Evolutionary conservation across 2,113 vertebrate species (phyloP).

Genomic region (Enhydra lutris): DNA sequence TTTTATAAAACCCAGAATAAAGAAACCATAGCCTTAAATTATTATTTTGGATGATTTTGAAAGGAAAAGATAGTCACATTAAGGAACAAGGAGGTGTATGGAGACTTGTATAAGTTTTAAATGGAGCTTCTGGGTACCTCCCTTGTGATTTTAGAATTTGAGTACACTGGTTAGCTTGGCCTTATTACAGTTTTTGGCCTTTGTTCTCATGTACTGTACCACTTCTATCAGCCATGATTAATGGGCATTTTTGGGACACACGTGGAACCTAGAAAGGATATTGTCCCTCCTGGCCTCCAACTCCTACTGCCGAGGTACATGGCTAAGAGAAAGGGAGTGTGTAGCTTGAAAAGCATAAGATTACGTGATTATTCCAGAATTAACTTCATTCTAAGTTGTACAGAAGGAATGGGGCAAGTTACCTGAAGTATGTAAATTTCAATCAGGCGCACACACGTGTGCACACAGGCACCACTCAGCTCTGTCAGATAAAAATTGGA

Average conservation of each 20-base stretch:
- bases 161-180: neutral
- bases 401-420: neutral
- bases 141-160: neutral
- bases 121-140: neutral
- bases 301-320: neutral
- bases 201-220: neutral
- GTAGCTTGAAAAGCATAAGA: neutral
- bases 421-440: neutral
- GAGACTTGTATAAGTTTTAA: neutral
- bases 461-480: neutral
- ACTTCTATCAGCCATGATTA: constrained; percentile 6
- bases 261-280: neutral
- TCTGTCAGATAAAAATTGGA: neutral
- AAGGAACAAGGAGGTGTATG: neutral
- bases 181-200: neutral
- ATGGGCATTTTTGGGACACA: neutral
- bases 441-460: neutral
- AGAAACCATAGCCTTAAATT: neutral
- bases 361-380: neutral
- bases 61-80: constrained; percentile 8
- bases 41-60: neutral
- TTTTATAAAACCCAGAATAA: constrained; percentile 25
- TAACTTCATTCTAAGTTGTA: neutral
- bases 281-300: neutral
- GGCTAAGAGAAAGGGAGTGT: neutral